Base-by-base conservation (phyloP, 2,113 vertebrate species). In the Caracal caracal region DNA sequence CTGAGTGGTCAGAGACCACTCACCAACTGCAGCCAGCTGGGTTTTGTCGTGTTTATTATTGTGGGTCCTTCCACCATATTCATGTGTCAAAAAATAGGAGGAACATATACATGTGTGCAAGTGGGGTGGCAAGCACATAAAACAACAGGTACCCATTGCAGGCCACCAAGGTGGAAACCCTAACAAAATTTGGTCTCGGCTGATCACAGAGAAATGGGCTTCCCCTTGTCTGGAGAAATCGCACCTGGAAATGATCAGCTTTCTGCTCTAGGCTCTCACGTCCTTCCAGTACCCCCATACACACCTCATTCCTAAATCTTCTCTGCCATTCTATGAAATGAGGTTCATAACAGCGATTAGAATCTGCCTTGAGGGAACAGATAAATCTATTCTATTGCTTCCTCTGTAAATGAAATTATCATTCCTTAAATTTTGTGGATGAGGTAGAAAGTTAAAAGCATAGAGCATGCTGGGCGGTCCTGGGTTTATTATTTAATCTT, bases 401-500 rank as follows among this genome's bases (percentile, higher is more conserved):
- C 59, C 49, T 26, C 30, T 92, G 4, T 88, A 47, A 90, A 40
- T 51, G 51, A 43, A 96, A 10, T 1, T 0, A n/a, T 6, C 51
- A 49, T 49, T 22, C 8, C 81, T 76, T 17, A 20, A 47, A 90
- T 81, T 51, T 4, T 0, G 24, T 0, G 0, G 51, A 56, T 71
- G 89, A 84, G 61, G 33, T 76, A 65, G 24, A 6, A 8, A 81
- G 33, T n/a, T 65, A 40, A 85, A 93, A 75, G 0, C 40, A 85
- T 22, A n/a, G 0, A 8, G 6, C 81, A 47, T 66, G 56, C 63
- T 86, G 78, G 70, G 26, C 9, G 40, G 78, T 75, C 5, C 43
- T 17, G 35, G 13, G 16, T 35, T 96, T 81, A 5, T 73, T 88
- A 51, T 92, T 93, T 93, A 94, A 97, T 40, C 65, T 70, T 80